Conservation (phyloP, 2,113 vertebrate genomes). For the Malurus cyaneus region DNA sequence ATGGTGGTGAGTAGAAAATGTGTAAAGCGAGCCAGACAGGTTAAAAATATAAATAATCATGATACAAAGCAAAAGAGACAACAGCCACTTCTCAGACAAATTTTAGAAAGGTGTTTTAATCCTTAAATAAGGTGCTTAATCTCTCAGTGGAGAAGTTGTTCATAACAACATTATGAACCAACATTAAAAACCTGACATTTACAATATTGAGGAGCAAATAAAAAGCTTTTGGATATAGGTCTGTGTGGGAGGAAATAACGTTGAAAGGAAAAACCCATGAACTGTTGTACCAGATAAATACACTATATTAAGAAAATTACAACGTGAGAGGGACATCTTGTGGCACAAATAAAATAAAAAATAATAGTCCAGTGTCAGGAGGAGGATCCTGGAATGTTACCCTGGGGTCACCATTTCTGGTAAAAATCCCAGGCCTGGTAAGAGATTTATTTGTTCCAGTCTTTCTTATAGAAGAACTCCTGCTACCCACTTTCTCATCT, state of each 20-base stretch:
- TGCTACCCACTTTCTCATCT: not conserved
- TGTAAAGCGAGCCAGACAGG: fast-evolving
- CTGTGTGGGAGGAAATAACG: conserved; percentile 5
- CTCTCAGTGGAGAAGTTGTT: not conserved
- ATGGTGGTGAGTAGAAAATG: not conserved
- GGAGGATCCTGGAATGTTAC: not conserved
- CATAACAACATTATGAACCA: not conserved
- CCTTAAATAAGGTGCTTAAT: too few species aligned
- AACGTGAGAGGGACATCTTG: conserved; percentile 26
- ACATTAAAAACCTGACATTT: not conserved
- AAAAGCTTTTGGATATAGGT: not conserved
- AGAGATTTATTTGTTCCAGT: not conserved
- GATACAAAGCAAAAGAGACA: not conserved
- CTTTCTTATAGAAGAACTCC: not conserved
- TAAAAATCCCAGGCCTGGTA: not conserved
- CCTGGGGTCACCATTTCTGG: not conserved
- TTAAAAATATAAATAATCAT: not conserved
- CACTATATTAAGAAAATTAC: conserved; percentile 14
- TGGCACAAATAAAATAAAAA: conserved; percentile 6
- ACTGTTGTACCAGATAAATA: conserved; percentile 25
- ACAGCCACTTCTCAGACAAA: not conserved
- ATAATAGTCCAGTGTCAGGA: not conserved
- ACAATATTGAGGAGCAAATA: conserved; percentile 13
- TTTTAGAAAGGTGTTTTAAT: not conserved
- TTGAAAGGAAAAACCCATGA: not conserved